Evolutionary conservation across 2,888 invertebrate genomes (phyloP), one percentile per base, ranked within the genome.

Genomic region (Athalia rosae): DNA sequence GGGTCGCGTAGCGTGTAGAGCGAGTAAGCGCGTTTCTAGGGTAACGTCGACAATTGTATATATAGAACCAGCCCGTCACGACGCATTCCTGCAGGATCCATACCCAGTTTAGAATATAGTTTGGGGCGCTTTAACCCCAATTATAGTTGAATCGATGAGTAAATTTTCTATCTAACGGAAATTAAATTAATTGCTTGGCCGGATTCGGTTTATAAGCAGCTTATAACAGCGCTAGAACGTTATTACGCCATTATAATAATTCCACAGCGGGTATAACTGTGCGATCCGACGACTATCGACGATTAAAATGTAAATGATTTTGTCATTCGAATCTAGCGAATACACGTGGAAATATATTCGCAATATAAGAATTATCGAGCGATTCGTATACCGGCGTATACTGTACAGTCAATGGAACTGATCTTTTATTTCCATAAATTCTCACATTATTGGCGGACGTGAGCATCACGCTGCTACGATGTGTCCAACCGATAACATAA

Each of bases 401-500:
- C n/a, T n/a, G 3, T 13, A 58, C 45, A 45, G 13, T 43, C 1
- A 28, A 58, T 71, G n/a, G n/a, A 56, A 71, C 8, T 45, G 9
- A 13, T 45, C 5, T 56, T 56, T 8, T 13, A 71, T 71, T 71
- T 58, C 28, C 58, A 71, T 71, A 71, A 71, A 71, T 71, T 71
- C 58, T n/a, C 71, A 41, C 58, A 71, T 13, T 4, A 28, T 67
- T 67, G 50, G 28, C 15, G 13, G 11, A 50, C 48, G 53, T 11
- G 28, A 28, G 7, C 48, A 8, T 8, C 47, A 58, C 45, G 7
- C 53, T 41, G 15, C n/a, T 53, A 50, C 28, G 28, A 15, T 28
- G 11, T 50, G 11, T 50, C 11, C 3, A 28, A 50, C 50, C 28
- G 9, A 9, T 28, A 11, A 1, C 48, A 53, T n/a, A 28, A 28